phyloP scores from a whole-genome alignment of 2,888 invertebrate species.

The Dryomyza anilis region DNA sequence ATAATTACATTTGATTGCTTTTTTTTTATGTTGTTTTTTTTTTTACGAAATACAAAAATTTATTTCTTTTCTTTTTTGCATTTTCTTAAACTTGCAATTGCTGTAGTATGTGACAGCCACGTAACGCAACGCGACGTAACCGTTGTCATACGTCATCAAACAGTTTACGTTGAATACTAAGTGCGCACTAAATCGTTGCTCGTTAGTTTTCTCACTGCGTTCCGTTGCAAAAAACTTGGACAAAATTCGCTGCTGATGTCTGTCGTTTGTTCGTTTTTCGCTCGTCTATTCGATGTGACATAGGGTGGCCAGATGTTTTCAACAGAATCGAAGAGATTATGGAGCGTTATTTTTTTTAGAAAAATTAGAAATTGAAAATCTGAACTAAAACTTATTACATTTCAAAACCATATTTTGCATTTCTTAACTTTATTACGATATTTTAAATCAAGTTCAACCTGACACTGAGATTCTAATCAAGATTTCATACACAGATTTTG shows the following conservation, averaged over 20 bases:
- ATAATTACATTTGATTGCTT: not conserved
- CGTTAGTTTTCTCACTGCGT: constrained; percentile 22
- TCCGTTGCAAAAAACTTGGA: constrained; percentile 9
- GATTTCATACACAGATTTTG: too few species aligned
- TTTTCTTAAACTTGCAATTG: not conserved
- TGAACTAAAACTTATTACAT: too few species aligned
- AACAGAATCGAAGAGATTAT: too few species aligned
- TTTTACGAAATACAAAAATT: too few species aligned
- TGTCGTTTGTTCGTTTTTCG: not conserved
- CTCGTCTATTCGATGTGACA: not conserved
- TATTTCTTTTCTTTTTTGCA: not conserved
- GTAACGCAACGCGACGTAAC: not conserved
- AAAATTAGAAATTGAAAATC: too few species aligned
- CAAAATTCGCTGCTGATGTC: not conserved
- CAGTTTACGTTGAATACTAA: constrained; percentile 22
- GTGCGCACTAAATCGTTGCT: constrained; percentile 25
- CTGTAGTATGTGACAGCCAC: not conserved
- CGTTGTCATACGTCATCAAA: constrained; percentile 5
- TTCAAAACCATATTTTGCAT: too few species aligned
- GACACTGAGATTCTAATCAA: too few species aligned
- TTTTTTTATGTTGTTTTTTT: not conserved
- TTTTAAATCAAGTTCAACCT: too few species aligned
- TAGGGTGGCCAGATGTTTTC: too few species aligned
- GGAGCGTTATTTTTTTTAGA: too few species aligned
- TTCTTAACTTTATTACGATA: too few species aligned